These are phyloP conservation scores for Eucidaris tribuloides DNA, from an alignment of 35 echinoderm and acorn worm species.

Conservation along the genomic window DNA sequence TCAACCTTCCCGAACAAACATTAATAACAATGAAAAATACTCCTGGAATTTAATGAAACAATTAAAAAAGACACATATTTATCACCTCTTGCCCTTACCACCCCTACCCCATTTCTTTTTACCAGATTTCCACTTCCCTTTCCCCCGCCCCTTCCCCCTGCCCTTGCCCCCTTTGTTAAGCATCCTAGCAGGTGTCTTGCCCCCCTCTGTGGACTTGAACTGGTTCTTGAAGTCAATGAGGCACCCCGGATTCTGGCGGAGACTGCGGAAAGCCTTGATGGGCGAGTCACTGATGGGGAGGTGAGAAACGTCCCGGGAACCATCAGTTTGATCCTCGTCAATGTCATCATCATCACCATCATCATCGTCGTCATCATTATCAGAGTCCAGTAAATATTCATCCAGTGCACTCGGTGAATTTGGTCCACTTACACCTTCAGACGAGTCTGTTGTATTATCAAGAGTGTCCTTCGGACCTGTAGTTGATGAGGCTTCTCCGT, in stretches of 20 bases:
- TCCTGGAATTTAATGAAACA: no score
- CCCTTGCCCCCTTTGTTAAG: background rate
- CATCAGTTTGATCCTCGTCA: background rate
- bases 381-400: background rate
- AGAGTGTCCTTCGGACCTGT: background rate
- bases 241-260: background rate
- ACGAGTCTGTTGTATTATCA: background rate
- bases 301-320: background rate
- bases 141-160: background rate
- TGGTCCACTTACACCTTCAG: background rate
- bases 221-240: conserved; percentile 26
- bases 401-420: conserved; percentile 17
- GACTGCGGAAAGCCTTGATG: conserved; percentile 9
- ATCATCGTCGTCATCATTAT: background rate
- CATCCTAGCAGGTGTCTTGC: background rate
- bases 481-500: background rate
- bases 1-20: no score
- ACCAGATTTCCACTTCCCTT: conserved; percentile 5
- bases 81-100: no score
- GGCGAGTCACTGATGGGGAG: conserved; percentile 10
- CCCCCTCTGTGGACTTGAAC: background rate
- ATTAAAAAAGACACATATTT: no score
- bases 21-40: no score
- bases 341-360: background rate
- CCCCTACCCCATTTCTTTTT: conserved; percentile 1